Base-by-base conservation (phyloP, 2,888 invertebrate genomes). In the Cheilosia variabilis region DNA sequence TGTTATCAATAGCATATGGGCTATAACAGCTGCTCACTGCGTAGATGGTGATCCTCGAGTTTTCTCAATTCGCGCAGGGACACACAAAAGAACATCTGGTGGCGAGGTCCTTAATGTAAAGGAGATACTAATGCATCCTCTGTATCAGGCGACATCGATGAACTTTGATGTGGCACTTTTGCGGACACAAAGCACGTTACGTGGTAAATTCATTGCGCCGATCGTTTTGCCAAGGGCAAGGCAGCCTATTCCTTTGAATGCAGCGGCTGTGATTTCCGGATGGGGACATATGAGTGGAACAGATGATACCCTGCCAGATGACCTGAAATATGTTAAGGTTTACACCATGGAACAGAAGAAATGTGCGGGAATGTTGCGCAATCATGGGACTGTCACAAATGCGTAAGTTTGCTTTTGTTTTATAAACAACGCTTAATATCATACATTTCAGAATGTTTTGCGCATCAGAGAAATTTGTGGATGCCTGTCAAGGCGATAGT, bases 401-500 rank as follows among this genome's bases (percentile, higher is more conserved):
- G 91, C 91, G 91, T 91, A 88, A 88, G 91, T 89, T 58, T 62
- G 9, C 71, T 2, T 71, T 19, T 9, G n/a, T 43, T 68, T 27
- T 3, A 22, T 31, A 31, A 37, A 37, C 13, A 13, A 13, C 13
- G 4, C 1, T 13, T 37, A 37, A 37, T 37, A 4, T 10, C 10
- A 37, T 10, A 37, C 37, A 13, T 13, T 37, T 37, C 68, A 91
- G 91, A 60, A 91, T 91, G 91, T 91, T 91, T 63, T 91, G 91
- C 87, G 91, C 91, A 1, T 88, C 91, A 22, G 91, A 90, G 9
- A 88, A 88, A 55, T 88, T 89, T 55, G 90, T 90, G 31, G 91
- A 91, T 87, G 91, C 91, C 1, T 91, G 91, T 66, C 91, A 91
- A 78, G 91, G 91, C 9, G 91, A 91, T 72, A 91, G 91, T 63